Conservation (phyloP, 1,140 invertebrate species). For the Rhopalosiphum padi region DNA sequence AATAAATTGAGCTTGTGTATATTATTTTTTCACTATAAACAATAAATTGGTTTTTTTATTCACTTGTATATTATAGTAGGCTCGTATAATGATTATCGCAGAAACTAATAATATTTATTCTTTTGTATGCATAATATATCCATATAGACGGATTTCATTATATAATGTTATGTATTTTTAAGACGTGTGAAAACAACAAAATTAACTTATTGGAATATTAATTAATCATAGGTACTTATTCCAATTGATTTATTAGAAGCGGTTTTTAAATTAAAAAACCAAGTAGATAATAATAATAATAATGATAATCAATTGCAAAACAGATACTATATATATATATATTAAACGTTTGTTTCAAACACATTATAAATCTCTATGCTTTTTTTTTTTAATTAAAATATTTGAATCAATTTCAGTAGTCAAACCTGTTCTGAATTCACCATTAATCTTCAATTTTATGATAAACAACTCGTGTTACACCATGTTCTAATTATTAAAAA, state of each 20-base stretch:
- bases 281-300: neutral
- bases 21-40: neutral
- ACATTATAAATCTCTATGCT: slow-evolving; percentile 5
- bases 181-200: slow-evolving; percentile 43
- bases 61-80: neutral
- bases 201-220: slow-evolving; percentile 34
- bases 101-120: neutral
- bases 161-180: neutral
- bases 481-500: slow-evolving; percentile 9
- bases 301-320: slow-evolving; percentile 36
- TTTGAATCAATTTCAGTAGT: slow-evolving; percentile 52
- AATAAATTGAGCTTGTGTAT: neutral
- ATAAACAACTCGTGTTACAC: slow-evolving; percentile 24
- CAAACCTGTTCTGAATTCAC: slow-evolving; percentile 31
- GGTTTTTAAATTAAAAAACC: slow-evolving; percentile 44
- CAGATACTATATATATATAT: neutral
- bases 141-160: no score
- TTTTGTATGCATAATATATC: neutral
- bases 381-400: slow-evolving; percentile 48
- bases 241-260: slow-evolving; percentile 50
- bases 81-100: neutral
- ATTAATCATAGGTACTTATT: slow-evolving; percentile 31
- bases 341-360: neutral
- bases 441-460: slow-evolving; percentile 6
- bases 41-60: neutral